These are phyloP conservation scores for Noctua pronuba DNA, from an alignment of 2,888 invertebrate genomes.

Conservation along the genomic window DNA sequence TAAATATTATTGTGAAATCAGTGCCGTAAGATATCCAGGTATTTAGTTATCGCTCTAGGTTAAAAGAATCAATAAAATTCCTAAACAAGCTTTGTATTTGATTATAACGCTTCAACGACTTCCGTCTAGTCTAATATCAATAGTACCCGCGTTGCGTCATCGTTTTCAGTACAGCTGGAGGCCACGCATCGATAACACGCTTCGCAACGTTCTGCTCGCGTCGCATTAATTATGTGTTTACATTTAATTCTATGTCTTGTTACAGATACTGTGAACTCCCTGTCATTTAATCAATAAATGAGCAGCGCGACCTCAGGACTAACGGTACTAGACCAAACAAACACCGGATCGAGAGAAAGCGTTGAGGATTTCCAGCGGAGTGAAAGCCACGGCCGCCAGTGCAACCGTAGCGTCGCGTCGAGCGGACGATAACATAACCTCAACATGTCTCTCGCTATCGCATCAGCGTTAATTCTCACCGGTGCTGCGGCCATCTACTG, in stretches of 20 bases:
- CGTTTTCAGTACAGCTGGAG: slow-evolving; percentile 71
- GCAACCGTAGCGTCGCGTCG: slow-evolving; percentile 79
- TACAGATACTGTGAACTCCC: slow-evolving; percentile 59
- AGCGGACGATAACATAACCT: slow-evolving; percentile 83
- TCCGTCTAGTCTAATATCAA: slow-evolving; percentile 58
- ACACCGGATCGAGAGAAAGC: slow-evolving; percentile 86
- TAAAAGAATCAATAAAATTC: slow-evolving; percentile 46
- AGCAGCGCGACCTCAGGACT: slow-evolving; percentile 75
- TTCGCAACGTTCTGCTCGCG: slow-evolving; percentile 28
- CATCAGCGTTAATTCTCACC: slow-evolving; percentile 76
- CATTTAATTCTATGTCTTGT: slow-evolving; percentile 47
- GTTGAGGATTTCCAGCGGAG: slow-evolving; percentile 84
- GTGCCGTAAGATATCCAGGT: slow-evolving; percentile 44
- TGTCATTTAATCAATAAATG: slow-evolving; percentile 62
- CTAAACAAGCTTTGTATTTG: slow-evolving; percentile 39
- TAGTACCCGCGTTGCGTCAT: slow-evolving; percentile 69
- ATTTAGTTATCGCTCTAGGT: slow-evolving; percentile 33
- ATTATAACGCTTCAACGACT: slow-evolving; percentile 56
- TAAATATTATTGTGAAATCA: slow-evolving; percentile 60
- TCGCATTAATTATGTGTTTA: slow-evolving; percentile 36
- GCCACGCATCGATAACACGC: slow-evolving; percentile 75
- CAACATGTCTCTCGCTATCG: slow-evolving; percentile 81
- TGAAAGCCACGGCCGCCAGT: slow-evolving; percentile 85
- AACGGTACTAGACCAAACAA: slow-evolving; percentile 85
- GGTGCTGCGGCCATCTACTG: slow-evolving; percentile 82